Base-by-base conservation (phyloP, 2,888 invertebrate genomes). In the Dryococelus australis region DNA sequence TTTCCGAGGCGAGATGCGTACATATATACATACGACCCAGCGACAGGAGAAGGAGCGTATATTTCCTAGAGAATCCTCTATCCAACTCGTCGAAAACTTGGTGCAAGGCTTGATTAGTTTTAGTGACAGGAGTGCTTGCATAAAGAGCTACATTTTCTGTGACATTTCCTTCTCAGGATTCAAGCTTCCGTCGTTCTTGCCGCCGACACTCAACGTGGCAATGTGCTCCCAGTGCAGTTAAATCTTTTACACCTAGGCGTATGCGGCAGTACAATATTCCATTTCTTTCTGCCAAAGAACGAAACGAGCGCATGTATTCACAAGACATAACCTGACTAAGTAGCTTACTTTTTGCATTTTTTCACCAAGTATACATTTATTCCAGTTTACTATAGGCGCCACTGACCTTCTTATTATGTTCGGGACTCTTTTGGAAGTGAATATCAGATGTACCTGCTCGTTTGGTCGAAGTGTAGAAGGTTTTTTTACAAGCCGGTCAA, bases 161-260 rank as follows among this genome's bases (percentile, higher is more conserved):
- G 6, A 12, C 20, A 24, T 24, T 79, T 79, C 79, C 27, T n/a
- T 79, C 79, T 0, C 26, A 26, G 16, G 9, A 26, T 79, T 79
- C 79, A 79, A 24, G n/a, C 27, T 79, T 79, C 79, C n/a, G 79
- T 79, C 9, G 79, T 79, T 79, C 79, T 79, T 79, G 79, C 79
- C 79, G 79, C 26, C 9, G n/a, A 79, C 79, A 24, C n/a, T 79
- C 79, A 27, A 79, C 24, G 9, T 5, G 79, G 3, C 20, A 79
- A 79, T 79, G 79, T 79, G 79, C 79, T 13, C 20, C 79, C 3
- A 79, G 16, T 79, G 79, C 79, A 79, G 20, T 79, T 79, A 79
- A 79, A 16, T 79, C 79, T 79, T 47, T 8, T 47, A 47, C 8
- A 47, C 47, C 47, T 13, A 79, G 3, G 27, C 9, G 27, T 13